Evolutionary conservation across 2,797 vertebrate genomes (phyloP).

Genomic region (Enteromius unitaeniatus): DNA sequence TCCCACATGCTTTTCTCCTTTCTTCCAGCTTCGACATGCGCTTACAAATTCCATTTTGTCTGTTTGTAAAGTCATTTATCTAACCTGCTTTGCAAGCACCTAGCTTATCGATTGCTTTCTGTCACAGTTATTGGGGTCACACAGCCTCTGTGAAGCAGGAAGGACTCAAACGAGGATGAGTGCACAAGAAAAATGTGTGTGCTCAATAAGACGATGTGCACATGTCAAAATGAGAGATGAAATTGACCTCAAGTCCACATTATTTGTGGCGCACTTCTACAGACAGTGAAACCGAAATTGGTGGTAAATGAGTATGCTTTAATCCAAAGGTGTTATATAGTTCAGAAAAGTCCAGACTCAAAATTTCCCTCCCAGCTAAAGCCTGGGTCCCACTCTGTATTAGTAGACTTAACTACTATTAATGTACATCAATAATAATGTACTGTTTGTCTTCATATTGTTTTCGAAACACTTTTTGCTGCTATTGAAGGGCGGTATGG

Average conservation of each 20-base stretch:
- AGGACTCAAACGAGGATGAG: conserved; percentile 40
- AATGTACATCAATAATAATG: too few relatives aligned
- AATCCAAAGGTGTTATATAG: neutral
- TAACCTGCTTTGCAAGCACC: conserved; percentile 63
- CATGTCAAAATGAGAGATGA: conserved; percentile 23
- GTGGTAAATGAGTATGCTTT: neutral
- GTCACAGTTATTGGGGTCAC: conserved; percentile 66
- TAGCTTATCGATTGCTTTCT: conserved; percentile 63
- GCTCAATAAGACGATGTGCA: neutral
- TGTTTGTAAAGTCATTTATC: conserved; percentile 66
- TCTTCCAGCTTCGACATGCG: conserved; percentile 27
- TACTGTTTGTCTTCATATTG: too few relatives aligned
- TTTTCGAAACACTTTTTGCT: too few relatives aligned
- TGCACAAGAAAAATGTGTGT: neutral
- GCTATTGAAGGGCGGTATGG: too few relatives aligned
- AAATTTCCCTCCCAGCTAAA: neutral
- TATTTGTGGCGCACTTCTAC: neutral
- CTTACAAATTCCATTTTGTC: conserved; percentile 59
- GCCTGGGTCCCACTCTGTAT: neutral
- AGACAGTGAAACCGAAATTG: neutral
- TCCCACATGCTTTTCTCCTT: conserved; percentile 16
- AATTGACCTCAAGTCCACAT: conserved; percentile 5
- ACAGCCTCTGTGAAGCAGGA: conserved; percentile 35
- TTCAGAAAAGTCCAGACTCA: neutral
- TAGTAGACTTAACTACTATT: too few relatives aligned